Percentiles rank a stretch among this genome's conserved stretches.
Conservation (phyloP, 2,888 invertebrate species). For the Pteria penguin region DNA sequence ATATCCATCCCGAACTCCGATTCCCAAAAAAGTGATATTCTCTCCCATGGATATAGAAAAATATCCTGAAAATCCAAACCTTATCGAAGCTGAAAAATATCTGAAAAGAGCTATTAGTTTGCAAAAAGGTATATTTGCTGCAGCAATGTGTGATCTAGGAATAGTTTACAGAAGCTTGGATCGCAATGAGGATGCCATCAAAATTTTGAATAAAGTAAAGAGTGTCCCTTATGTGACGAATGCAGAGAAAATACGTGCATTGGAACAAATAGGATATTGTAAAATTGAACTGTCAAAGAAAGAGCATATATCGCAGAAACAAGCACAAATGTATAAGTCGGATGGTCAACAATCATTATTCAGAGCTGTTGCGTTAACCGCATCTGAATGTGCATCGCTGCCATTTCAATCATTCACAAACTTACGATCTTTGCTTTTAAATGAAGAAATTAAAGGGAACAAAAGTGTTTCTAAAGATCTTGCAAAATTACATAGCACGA, state of each 20-base stretch:
- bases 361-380: not conserved
- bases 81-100: not conserved
- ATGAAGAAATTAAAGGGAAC: not conserved
- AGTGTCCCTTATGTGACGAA: not conserved
- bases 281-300: slow-evolving; percentile 1
- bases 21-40: not conserved
- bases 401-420: not conserved
- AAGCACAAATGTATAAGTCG: not conserved
- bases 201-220: not conserved
- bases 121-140: not conserved
- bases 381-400: not conserved
- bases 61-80: not conserved
- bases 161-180: slow-evolving; percentile 5
- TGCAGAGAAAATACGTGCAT: slow-evolving; percentile 1
- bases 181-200: not conserved
- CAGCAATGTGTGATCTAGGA: slow-evolving; percentile 7
- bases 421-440: not conserved
- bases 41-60: not conserved
- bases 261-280: slow-evolving; percentile 3
- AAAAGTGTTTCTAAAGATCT: not conserved
- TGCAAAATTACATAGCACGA: not conserved
- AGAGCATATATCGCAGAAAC: not conserved
- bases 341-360: not conserved
- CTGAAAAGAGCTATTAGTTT: not conserved
- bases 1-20: not conserved